Base-by-base conservation (phyloP, 2,113 vertebrate genomes). In the Xenopus tropicalis region DNA sequence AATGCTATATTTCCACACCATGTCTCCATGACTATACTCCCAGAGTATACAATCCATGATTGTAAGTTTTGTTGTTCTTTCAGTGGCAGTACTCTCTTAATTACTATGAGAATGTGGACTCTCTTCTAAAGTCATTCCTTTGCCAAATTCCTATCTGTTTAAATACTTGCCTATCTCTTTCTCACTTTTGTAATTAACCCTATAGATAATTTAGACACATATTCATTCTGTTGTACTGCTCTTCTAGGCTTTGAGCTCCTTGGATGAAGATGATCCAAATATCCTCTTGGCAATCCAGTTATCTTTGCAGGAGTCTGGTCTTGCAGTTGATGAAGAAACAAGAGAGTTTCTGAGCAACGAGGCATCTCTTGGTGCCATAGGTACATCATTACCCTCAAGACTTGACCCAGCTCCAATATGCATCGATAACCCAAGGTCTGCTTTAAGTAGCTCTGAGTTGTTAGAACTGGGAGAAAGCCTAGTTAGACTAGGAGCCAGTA, bases 181-280 rank as follows among this genome's bases (percentile, higher is more conserved):
- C 25, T 6, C 25, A 29, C 6, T 29, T 29, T 29, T 29, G 25
- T 29, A 29, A 29, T 29, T 3, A 29, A 29, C 6, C 25, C 25
- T 6, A 29, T 29, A 29, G 25, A 29, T 29, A 3, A 29, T 29
- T 29, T 29, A 29, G 25, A 29, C 25, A 6, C 6, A 29, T 29
- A 3, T 7, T 29, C 29, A 37, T 37, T 43, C 3, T 84, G 16
- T 85, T 84, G 1, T 11, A 48, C 16, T 48, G 46, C 6, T 48
- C 16, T 48, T 76, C 67, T 58, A 99, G 97, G 92, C 91, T 82
- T 86, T 94, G 44, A 94, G 93, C 79, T 99, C 96, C 73, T 82
- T 99, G 84, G 97, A 99, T 78, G 97, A 99, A 76, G 97, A 99
- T 16, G 97, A 99, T 79, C 96, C 97, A 54, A 98, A 98, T 86